These are phyloP conservation scores for Diadumene lineata DNA, from an alignment of 92 coral and sea anemone genomes.

Conservation along the genomic window DNA sequence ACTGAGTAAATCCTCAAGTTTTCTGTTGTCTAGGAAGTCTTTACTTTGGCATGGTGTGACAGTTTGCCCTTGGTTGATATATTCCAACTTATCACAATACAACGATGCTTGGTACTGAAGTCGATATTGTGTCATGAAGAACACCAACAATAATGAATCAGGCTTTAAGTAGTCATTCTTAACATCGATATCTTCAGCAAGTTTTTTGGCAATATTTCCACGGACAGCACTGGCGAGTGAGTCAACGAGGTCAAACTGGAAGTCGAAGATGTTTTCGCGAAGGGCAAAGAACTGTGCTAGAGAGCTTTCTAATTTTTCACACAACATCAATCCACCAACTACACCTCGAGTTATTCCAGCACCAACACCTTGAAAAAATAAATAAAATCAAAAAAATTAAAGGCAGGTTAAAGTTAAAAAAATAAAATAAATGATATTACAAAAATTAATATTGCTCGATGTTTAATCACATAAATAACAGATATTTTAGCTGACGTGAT, in stretches of 20 bases:
- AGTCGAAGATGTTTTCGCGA: constrained; percentile 64
- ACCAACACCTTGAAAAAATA: constrained; percentile 29
- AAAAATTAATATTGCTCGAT: no score
- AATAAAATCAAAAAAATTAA: no score
- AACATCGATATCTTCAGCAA: constrained; percentile 26
- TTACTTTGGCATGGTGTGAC: constrained; percentile 10
- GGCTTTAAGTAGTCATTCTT: constrained; percentile 36
- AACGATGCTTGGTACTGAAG: constrained; percentile 42
- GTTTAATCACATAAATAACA: no score
- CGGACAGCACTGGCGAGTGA: constrained; percentile 61
- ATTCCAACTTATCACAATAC: constrained; percentile 43
- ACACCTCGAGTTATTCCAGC: constrained; percentile 24
- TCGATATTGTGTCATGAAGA: constrained; percentile 45
- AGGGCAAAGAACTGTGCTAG: constrained; percentile 57
- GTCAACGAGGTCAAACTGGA: constrained; percentile 71
- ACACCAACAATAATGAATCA: constrained; percentile 39
- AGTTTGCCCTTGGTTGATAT: constrained; percentile 41
- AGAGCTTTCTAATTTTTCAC: constrained; percentile 67
- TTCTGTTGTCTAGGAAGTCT: not conserved
- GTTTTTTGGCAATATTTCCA: constrained; percentile 47
- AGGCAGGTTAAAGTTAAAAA: no score
- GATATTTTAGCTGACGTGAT: no score
- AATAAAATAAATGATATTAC: no score
- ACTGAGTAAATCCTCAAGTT: not conserved
- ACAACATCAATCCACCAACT: constrained; percentile 52